A percentile compares a stretch with the other conserved stretches of the same genome.
phyloP scores from a whole-genome alignment of 2,888 invertebrate species.

The Neocrepidodera transversa region DNA sequence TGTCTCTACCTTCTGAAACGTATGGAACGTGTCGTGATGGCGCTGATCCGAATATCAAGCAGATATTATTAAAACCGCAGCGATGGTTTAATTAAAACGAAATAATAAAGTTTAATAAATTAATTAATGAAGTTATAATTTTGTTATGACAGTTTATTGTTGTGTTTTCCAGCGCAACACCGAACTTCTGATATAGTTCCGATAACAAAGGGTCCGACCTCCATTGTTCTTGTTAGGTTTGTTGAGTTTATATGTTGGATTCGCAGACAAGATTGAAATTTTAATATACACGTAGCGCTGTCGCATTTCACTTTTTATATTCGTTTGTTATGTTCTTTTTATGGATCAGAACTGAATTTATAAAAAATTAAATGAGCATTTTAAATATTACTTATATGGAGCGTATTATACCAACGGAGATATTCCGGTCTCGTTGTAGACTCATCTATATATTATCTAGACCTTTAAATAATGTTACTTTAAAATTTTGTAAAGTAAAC shows the following conservation, averaged over 20 bases:
- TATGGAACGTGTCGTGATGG: too few species aligned
- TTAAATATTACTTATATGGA: too few species aligned
- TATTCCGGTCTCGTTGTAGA: too few species aligned
- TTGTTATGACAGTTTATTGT: slow-evolving; percentile 28
- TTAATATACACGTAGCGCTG: slow-evolving; percentile 7
- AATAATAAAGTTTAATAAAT: slow-evolving; percentile 32
- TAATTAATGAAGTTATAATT: slow-evolving; percentile 33
- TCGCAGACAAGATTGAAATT: slow-evolving; percentile 7
- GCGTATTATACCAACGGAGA: too few species aligned
- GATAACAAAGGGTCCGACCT: slow-evolving; percentile 12
- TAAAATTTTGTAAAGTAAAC: too few species aligned
- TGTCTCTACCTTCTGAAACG: too few species aligned
- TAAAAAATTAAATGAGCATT: too few species aligned
- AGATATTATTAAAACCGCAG: slow-evolving; percentile 22
- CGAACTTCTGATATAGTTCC: slow-evolving; percentile 25
- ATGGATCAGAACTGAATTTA: too few species aligned
- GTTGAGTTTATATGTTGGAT: neutral
- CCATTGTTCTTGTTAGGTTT: slow-evolving; percentile 1
- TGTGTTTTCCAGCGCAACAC: slow-evolving; percentile 16
- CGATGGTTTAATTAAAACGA: slow-evolving; percentile 29
- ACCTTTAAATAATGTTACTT: too few species aligned
- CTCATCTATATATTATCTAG: too few species aligned
- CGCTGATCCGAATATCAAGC: slow-evolving; percentile 10
- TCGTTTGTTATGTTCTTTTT: too few species aligned
- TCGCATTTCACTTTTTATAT: neutral